Conservation (phyloP, 2,113 vertebrate species). For the Lepisosteus osseus region DNA sequence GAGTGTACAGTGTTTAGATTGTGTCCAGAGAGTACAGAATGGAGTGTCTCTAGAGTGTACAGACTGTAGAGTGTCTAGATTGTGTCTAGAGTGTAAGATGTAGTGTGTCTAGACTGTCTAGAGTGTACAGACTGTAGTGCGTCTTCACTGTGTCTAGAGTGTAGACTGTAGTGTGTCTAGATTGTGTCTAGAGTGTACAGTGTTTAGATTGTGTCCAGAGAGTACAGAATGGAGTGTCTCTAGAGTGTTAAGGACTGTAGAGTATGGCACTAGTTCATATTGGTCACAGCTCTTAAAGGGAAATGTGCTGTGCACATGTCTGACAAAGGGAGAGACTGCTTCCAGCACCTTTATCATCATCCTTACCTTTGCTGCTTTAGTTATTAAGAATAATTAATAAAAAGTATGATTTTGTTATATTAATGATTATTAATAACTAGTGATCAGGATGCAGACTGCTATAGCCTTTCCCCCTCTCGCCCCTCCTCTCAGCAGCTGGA, state of each 20-base stretch:
- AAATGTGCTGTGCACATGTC: slow-evolving; percentile 63
- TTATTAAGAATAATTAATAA: no score
- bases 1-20: slow-evolving; percentile 12
- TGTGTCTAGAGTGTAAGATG: neutral
- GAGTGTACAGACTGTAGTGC: neutral
- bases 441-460: no score
- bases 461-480: slow-evolving; percentile 11
- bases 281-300: slow-evolving; percentile 69
- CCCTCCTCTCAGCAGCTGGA: slow-evolving; percentile 79
- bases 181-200: slow-evolving; percentile 24
- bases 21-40: no score
- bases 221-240: no score
- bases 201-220: no score
- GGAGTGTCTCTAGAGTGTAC: no score
- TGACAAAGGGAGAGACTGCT: slow-evolving; percentile 32
- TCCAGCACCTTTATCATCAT: slow-evolving; percentile 47
- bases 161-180: slow-evolving; percentile 39
- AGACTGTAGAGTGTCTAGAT: neutral
- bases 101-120: slow-evolving; percentile 14
- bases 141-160: slow-evolving; percentile 20
- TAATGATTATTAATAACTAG: no score
- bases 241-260: no score
- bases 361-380: neutral
- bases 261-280: slow-evolving; percentile 49
- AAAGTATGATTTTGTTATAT: no score